Evolutionary conservation across 2,113 vertebrate species (phyloP), one percentile per base, ranked within the genome.

Genomic region (Echinops telfairi): DNA sequence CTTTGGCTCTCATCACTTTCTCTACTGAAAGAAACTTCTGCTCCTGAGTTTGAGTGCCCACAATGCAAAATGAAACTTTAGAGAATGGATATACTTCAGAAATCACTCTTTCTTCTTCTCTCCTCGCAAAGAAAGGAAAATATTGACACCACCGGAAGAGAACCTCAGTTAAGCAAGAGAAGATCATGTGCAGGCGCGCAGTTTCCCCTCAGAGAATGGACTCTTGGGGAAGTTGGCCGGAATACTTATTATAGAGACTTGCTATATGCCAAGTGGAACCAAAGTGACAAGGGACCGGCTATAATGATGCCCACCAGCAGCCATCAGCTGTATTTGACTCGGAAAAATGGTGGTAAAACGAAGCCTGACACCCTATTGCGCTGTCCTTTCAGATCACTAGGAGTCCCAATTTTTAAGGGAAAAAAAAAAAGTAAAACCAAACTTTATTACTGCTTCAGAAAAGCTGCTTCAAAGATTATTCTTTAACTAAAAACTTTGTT

Each of bases 131-230:
- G 92, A 78, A 94, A 88, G 75, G 57, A 94, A 94, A 92, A 89
- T 91, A 92, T 5, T 95, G 88, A 75, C 77, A 81, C 87, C 87
- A 95, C 75, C 78, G 82, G 82, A 86, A 92, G 62, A 77, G 38
- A 95, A 85, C 87, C 75, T 88, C 9, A 7, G 6, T 53, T 53
- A 11, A 7, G 47, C 47, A 53, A 53, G 47, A 53, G 3, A 7
- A 40, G n/a, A 93, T 89, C 87, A 23, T 64, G 53, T 76, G 3
- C 0, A 47, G 81, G 23, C 14, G 0, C 53, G 82, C 38, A 58
- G 5, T 58, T 91, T 89, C 85, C 87, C 86, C 16, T 81, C 27
- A 86, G 81, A 62, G 64, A 89, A 36, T 43, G 5, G 29, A 58
- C 60, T 93, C 79, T 81, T 57, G 73, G 83, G 83, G 77, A 77